These are phyloP conservation scores for Ciona savignyi DNA, from an alignment of 23 tunicate species.

Conservation along the genomic window DNA sequence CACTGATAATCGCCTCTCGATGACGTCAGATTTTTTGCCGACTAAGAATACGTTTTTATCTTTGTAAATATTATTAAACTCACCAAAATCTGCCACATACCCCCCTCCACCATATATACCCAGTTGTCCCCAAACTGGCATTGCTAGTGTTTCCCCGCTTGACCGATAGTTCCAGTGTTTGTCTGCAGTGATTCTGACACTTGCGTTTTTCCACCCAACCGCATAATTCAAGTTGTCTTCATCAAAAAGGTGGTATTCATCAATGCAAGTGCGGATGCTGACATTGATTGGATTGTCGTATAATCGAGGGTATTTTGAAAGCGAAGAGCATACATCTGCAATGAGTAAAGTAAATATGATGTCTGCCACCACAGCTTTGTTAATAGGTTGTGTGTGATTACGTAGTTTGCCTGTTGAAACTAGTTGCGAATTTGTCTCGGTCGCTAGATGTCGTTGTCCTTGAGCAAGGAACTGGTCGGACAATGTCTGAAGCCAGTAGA, in stretches of 20 bases:
- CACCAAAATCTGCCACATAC: conserved; percentile 42
- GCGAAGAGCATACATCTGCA: neutral
- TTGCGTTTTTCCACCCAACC: conserved; percentile 8
- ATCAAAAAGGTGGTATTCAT: conserved; percentile 2
- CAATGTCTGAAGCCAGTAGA: too few relatives aligned
- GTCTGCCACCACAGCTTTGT: too few relatives aligned
- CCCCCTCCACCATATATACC: conserved; percentile 31
- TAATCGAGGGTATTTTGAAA: neutral
- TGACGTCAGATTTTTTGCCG: too few relatives aligned
- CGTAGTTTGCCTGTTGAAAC: too few relatives aligned
- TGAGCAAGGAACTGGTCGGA: too few relatives aligned
- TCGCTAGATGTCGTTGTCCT: too few relatives aligned
- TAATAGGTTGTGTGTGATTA: too few relatives aligned
- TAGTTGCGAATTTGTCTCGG: too few relatives aligned
- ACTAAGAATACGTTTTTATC: too few relatives aligned
- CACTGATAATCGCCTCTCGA: too few relatives aligned
- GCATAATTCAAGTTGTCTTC: conserved; percentile 19
- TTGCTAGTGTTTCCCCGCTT: conserved; percentile 9
- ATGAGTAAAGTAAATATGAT: too few relatives aligned
- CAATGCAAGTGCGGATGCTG: conserved; percentile 7
- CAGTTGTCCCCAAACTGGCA: conserved; percentile 8
- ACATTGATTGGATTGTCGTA: neutral
- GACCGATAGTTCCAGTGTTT: conserved; percentile 18
- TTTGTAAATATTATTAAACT: neutral
- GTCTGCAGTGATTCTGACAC: neutral